These are phyloP conservation scores for Malacoraja senta DNA, from an alignment of 2,797 vertebrate genomes.

Conservation along the genomic window DNA sequence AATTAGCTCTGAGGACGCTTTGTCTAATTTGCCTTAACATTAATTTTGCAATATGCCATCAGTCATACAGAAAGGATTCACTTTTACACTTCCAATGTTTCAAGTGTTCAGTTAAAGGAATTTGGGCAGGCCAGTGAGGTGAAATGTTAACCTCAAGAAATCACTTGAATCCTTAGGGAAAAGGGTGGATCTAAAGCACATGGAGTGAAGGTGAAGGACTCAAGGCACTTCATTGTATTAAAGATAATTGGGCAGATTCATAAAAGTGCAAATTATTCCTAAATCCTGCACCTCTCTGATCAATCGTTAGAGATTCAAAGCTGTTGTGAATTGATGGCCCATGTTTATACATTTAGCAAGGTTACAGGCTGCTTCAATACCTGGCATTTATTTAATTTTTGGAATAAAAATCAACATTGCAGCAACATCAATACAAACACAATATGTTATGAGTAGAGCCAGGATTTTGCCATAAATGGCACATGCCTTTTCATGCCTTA, in stretches of 20 bases:
- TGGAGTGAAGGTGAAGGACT: background rate
- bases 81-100: background rate
- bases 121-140: background rate
- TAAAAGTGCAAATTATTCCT: background rate
- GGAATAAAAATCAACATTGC: background rate
- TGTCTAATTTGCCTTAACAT: background rate
- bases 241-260: background rate
- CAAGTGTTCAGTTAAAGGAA: background rate
- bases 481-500: no score
- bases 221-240: slow-evolving; percentile 21
- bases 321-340: background rate
- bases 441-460: no score
- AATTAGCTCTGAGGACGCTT: background rate
- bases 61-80: background rate
- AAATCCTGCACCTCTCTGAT: background rate
- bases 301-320: background rate
- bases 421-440: background rate
- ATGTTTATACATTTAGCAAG: background rate
- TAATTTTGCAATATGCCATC: background rate
- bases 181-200: slow-evolving; percentile 3
- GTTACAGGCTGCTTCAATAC: background rate
- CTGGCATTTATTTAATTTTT: background rate
- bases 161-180: slow-evolving; percentile 17
- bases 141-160: slow-evolving; percentile 4
- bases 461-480: no score